Conservation (phyloP, 92 coral and sea anemone species). For the Ricordea florida region DNA sequence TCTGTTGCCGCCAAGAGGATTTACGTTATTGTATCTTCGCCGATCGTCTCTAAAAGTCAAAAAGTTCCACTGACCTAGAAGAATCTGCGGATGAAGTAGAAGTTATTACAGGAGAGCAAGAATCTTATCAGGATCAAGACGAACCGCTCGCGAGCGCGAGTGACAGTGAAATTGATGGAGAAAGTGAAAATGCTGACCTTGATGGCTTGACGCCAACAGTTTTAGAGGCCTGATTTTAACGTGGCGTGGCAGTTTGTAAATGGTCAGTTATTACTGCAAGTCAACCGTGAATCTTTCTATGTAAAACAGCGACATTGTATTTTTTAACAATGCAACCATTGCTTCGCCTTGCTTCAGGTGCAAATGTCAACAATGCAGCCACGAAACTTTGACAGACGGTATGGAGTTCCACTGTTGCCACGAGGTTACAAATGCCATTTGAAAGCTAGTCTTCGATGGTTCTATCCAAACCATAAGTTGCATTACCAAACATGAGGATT, state of each 20-base stretch:
- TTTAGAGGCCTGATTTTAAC: slow-evolving; percentile 4
- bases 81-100: slow-evolving; percentile 24
- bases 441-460: slow-evolving; percentile 13
- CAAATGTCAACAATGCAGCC: slow-evolving; percentile 13
- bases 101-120: slow-evolving; percentile 5
- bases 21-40: neutral
- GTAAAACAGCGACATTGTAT: neutral
- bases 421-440: neutral
- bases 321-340: neutral
- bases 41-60: neutral
- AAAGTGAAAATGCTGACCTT: neutral
- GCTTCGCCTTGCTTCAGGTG: slow-evolving; percentile 4
- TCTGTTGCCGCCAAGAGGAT: neutral
- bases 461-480: neutral
- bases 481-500: slow-evolving; percentile 3
- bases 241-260: slow-evolving; percentile 4
- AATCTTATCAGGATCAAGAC: slow-evolving; percentile 21
- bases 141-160: slow-evolving; percentile 27
- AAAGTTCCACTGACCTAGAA: slow-evolving; percentile 9
- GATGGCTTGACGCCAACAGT: slow-evolving; percentile 7
- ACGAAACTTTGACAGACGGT: neutral
- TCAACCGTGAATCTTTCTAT: neutral
- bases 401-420: slow-evolving; percentile 26
- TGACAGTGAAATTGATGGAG: too few species aligned
- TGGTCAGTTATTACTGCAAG: neutral